Conservation (phyloP, 2,888 invertebrate genomes). For the Megalurothrips usitatus region DNA sequence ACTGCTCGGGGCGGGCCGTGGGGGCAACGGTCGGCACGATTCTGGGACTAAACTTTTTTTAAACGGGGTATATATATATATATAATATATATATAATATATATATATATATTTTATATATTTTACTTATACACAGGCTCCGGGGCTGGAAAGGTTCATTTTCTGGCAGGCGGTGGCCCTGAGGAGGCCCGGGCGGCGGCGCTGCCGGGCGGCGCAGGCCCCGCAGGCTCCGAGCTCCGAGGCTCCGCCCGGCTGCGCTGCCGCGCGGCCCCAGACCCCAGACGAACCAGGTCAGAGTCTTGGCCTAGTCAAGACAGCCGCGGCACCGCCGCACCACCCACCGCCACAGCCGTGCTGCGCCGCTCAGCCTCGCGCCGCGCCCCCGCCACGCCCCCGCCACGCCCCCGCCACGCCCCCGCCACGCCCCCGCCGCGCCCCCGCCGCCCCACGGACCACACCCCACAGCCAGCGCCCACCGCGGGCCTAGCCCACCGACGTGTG, state of each 20-base stretch:
- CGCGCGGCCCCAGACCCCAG: not conserved
- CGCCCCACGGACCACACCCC: not conserved
- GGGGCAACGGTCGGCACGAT: too few relatives aligned
- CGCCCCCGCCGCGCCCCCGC: not conserved
- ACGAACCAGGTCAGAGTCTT: constrained; percentile 26
- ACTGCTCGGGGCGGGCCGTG: too few relatives aligned
- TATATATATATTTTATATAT: too few relatives aligned
- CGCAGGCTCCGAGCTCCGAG: not conserved
- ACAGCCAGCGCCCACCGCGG: too few relatives aligned
- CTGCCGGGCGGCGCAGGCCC: not conserved
- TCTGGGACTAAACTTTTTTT: too few relatives aligned
- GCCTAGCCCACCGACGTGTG: too few relatives aligned
- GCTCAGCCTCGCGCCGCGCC: not conserved
- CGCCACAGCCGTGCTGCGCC: not conserved
- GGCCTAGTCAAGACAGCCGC: constrained; percentile 17
- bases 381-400: not conserved
- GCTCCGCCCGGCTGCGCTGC: not conserved
- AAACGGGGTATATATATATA: too few relatives aligned
- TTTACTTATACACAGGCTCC: too few relatives aligned
- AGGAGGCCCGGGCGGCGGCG: not conserved
- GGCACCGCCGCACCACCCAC: not conserved
- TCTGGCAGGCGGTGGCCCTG: not conserved
- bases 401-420: not conserved
- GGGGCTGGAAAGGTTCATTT: too few relatives aligned
- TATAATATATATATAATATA: too few relatives aligned